phyloP scores from a whole-genome alignment of 1,140 invertebrate genomes.

The Lepidurus packardi region DNA sequence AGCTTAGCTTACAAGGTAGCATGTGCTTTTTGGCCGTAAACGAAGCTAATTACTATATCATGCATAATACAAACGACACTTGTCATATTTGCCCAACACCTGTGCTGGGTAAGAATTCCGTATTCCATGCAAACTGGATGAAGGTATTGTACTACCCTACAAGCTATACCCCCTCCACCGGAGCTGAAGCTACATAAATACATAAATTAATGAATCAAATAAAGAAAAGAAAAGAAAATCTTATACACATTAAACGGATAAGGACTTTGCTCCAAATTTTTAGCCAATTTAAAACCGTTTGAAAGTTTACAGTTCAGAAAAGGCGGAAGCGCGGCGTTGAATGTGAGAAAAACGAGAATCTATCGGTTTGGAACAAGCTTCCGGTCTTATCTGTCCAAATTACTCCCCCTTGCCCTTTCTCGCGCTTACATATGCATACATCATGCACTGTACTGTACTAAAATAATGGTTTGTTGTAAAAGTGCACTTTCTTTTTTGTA shows the following conservation, averaged over 20 bases:
- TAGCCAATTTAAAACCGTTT: background rate
- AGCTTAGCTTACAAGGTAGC: background rate
- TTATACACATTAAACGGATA: too few relatives aligned
- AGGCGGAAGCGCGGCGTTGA: slow-evolving; percentile 23
- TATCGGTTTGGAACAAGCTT: slow-evolving; percentile 5
- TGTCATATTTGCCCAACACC: background rate
- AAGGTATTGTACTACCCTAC: background rate
- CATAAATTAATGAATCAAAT: too few relatives aligned
- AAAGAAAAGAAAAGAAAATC: too few relatives aligned
- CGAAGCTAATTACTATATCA: slow-evolving; percentile 27
- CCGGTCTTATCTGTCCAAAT: slow-evolving; percentile 7
- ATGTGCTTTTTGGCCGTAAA: background rate
- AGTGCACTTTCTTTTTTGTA: too few relatives aligned
- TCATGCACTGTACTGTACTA: background rate
- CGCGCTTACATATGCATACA: background rate
- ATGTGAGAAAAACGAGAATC: slow-evolving; percentile 24
- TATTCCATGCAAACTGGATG: background rate
- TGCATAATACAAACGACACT: slow-evolving; percentile 29
- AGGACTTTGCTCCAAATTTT: too few relatives aligned
- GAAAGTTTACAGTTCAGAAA: background rate
- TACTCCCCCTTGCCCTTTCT: background rate
- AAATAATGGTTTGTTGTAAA: background rate
- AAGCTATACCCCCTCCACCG: background rate
- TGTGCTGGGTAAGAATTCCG: background rate
- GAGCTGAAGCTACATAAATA: too few relatives aligned